These are phyloP conservation scores for Gobius niger DNA, from an alignment of 2,113 vertebrate genomes.

Conservation along the genomic window DNA sequence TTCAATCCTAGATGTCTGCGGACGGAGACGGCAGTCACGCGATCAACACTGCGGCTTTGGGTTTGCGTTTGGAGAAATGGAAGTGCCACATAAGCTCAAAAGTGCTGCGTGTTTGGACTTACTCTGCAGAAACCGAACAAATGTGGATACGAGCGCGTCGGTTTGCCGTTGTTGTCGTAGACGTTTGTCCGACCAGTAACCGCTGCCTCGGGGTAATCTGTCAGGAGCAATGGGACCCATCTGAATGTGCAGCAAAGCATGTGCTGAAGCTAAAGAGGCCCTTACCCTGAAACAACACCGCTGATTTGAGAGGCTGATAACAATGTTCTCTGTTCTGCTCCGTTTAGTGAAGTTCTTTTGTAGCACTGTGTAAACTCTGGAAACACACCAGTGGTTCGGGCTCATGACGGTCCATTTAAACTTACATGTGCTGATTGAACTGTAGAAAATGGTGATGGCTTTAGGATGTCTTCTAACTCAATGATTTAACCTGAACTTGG, in stretches of 20 bases:
- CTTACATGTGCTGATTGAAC: too few relatives aligned
- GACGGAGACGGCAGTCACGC: conserved; percentile 51
- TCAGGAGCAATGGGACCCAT: too few relatives aligned
- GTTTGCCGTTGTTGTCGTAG: too few relatives aligned
- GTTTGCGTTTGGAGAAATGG: not conserved
- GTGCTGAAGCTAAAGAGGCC: not conserved
- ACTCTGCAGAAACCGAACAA: too few relatives aligned
- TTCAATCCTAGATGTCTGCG: conserved; percentile 38
- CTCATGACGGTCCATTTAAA: not conserved
- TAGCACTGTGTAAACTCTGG: conserved; percentile 35
- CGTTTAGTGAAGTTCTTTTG: conserved; percentile 34
- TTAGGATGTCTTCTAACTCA: too few relatives aligned
- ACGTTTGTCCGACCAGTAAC: too few relatives aligned
- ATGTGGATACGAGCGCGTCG: too few relatives aligned
- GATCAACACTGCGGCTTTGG: conserved; percentile 14
- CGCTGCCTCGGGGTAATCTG: too few relatives aligned
- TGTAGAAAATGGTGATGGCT: too few relatives aligned
- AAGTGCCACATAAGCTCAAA: not conserved
- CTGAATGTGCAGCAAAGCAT: not conserved
- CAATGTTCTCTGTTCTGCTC: conserved; percentile 15
- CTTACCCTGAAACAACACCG: conserved; percentile 28
- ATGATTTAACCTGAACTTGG: too few relatives aligned
- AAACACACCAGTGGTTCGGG: not conserved
- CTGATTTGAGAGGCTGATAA: conserved; percentile 46
- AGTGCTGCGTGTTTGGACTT: too few relatives aligned